Base-by-base conservation (phyloP, 2,797 vertebrate species). In the Toxotes lorentzi region DNA sequence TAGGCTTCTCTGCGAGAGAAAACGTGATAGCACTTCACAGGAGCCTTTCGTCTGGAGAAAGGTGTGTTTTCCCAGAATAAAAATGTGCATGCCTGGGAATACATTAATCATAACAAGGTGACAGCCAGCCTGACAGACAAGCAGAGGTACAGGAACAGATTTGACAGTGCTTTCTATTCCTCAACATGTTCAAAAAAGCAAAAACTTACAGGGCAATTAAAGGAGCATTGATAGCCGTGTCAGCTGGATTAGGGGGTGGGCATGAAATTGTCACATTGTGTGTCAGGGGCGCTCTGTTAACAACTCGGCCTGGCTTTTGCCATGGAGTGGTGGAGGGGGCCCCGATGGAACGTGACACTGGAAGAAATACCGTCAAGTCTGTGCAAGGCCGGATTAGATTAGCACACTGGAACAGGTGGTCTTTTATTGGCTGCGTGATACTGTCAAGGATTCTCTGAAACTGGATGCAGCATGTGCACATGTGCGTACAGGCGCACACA, bases 371-470 rank as follows among this genome's bases (percentile, higher is more conserved):
- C 78, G 73, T 82, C 64, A 84, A 90, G 88, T 90, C 82, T 91
- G 86, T 60, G 88, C 88, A 64, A 90, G 92, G 90, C 91, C 60
- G 91, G 90, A 95, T 95, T 95, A 94, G 92, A 95, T 94, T 94
- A 94, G 93, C 78, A 84, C 92, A 86, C 80, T 82, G 90, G 91
- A 94, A 95, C 94, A 95, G 94, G 94, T 95, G 95, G 93, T 86
- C 92, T 93, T 95, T 95, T 94, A 95, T 93, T 93, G 92, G 87
- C 83, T 89, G 88, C 82, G 78, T 93, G 93, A 94, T 94, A 93
- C 91, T 91, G 93, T 94, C 92, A 92, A 87, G 87, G 86, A 89
- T 88, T 84, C 86, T 89, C 89, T 87, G 90, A 93, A 93, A 92
- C 81, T 81, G 90, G 83, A 92, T 90, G 86, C 81, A 85, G 86